Evolutionary conservation across 1,140 invertebrate genomes (phyloP).

Genomic region (Platorchestia sp.): DNA sequence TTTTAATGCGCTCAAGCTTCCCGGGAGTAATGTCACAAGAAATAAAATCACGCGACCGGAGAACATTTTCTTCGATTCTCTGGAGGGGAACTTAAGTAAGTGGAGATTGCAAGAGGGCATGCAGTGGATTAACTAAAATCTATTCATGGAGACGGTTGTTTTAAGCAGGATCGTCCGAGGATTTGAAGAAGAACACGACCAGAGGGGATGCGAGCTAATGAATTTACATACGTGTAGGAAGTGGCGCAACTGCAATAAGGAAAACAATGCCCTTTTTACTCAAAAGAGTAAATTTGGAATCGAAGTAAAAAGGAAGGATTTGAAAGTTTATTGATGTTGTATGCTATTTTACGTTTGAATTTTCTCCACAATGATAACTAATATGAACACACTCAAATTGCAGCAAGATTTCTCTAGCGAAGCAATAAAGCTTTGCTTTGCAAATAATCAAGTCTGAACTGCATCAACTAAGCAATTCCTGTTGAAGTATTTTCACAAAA

Average conservation of each 20-base stretch:
- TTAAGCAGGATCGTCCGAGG: not conserved
- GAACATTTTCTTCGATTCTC: not conserved
- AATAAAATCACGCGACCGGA: not conserved
- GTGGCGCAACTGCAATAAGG: not conserved
- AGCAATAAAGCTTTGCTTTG: too few species aligned
- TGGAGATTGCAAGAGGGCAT: not conserved
- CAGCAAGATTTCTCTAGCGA: too few species aligned
- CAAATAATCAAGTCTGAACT: too few species aligned
- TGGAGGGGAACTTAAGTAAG: not conserved
- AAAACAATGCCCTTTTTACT: not conserved
- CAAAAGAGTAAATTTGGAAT: not conserved
- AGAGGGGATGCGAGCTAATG: not conserved
- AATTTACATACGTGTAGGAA: not conserved
- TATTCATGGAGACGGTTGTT: conserved; percentile 49
- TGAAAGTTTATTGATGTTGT: too few species aligned
- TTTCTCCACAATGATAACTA: not conserved
- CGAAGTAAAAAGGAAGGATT: not conserved
- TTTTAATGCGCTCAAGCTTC: conserved; percentile 26
- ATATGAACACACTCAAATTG: not conserved
- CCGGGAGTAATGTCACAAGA: not conserved
- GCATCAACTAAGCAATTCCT: too few species aligned
- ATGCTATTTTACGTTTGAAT: not conserved
- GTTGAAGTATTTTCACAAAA: too few species aligned
- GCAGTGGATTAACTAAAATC: conserved; percentile 33
- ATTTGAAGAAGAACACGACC: not conserved